phyloP scores from a whole-genome alignment of 2,888 invertebrate species.

The Pantelozetes paolii region DNA sequence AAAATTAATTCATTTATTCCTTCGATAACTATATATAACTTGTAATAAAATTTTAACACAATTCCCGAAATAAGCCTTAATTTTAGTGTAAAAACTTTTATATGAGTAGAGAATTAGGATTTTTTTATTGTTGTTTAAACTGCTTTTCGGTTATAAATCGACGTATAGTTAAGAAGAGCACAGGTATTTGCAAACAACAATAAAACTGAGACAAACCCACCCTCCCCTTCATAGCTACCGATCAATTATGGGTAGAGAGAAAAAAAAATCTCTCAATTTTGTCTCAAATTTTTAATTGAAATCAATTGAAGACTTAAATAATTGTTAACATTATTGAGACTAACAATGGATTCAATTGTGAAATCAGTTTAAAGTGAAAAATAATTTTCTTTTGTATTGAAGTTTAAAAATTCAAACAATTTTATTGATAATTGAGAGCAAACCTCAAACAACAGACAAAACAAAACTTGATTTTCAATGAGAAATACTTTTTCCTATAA shows the following conservation, averaged over 20 bases:
- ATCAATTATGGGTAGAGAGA: conserved; percentile 13
- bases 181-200: not conserved
- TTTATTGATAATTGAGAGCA: not conserved
- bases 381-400: not conserved
- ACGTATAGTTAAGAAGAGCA: not conserved
- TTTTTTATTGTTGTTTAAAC: conserved; percentile 12
- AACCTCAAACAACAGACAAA: not conserved
- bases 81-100: not conserved
- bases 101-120: not conserved
- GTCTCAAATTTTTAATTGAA: not conserved
- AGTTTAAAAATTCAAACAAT: not conserved
- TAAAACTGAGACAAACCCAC: not conserved
- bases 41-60: not conserved
- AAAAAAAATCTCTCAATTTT: not conserved
- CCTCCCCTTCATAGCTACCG: conserved; percentile 1
- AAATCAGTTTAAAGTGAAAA: not conserved
- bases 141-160: not conserved
- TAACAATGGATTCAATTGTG: not conserved
- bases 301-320: not conserved
- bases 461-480: not conserved
- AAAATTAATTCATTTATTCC: not conserved
- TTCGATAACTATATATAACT: not conserved
- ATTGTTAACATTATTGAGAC: not conserved
- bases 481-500: not conserved
- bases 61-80: not conserved